A percentile compares a stretch with the other conserved stretches of the same genome.
phyloP scores from a whole-genome alignment of 1,140 invertebrate genomes.

The Macrobrachium rosenbergii region DNA sequence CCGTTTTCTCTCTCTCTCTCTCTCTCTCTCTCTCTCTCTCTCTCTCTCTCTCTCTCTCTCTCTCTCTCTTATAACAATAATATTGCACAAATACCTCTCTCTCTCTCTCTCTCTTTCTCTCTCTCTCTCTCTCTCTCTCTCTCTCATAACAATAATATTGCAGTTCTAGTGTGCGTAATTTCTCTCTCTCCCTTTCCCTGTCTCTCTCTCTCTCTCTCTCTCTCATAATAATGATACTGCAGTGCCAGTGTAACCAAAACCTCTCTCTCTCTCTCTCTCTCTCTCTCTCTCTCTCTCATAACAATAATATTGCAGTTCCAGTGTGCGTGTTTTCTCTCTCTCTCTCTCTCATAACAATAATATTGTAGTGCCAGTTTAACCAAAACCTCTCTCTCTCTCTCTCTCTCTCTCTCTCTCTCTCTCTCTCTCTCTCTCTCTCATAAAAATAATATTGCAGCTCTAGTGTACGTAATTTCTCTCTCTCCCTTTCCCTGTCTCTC shows the following conservation, averaged over 20 bases:
- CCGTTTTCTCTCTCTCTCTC: slow-evolving; percentile 3
- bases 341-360: neutral
- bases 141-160: neutral
- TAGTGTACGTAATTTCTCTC: neutral
- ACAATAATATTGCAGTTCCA: neutral
- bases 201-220: neutral
- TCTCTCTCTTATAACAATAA: neutral
- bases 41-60: neutral
- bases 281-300: neutral
- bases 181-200: neutral
- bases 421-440: slow-evolving; percentile 6
- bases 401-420: neutral
- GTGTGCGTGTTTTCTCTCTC: neutral
- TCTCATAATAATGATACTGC: too few species aligned
- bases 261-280: neutral
- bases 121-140: neutral
- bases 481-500: slow-evolving; percentile 4
- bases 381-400: neutral
- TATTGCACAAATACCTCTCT: neutral
- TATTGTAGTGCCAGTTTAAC: too few species aligned
- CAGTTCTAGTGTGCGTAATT: neutral
- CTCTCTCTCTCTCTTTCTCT: neutral
- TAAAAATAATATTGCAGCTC: neutral
- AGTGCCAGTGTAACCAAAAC: too few species aligned
- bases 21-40: slow-evolving; percentile 22